Percentiles rank a stretch among this genome's conserved stretches.
Evolutionary conservation across 2,113 vertebrate genomes (phyloP).

Genomic region (Myrmophylax atrothorax): DNA sequence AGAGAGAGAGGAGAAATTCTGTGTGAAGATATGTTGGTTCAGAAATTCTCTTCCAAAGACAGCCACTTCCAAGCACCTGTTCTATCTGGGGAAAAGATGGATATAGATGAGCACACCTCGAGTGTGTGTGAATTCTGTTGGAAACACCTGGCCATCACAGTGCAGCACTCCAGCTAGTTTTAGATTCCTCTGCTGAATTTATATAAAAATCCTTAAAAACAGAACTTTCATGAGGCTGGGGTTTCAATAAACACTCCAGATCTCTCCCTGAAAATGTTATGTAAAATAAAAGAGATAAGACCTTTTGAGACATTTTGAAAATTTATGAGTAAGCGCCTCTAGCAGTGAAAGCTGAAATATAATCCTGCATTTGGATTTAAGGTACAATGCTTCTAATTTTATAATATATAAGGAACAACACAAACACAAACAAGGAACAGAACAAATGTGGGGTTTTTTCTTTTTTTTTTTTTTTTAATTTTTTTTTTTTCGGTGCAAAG

Average conservation of each 20-base stretch:
- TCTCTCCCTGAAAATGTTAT: background rate
- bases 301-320: background rate
- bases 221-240: background rate
- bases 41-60: background rate
- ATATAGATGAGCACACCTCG: background rate
- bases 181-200: background rate
- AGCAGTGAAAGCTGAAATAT: background rate
- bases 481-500: too few relatives aligned
- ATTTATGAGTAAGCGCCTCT: background rate
- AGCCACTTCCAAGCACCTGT: background rate
- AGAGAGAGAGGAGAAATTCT: background rate
- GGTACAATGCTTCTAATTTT: background rate
- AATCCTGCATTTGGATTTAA: background rate
- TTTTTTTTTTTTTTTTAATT: fast-evolving
- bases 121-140: background rate
- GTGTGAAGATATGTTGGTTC: background rate
- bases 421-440: background rate
- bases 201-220: background rate
- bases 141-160: background rate
- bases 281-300: background rate
- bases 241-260: background rate
- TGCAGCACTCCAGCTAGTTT: background rate
- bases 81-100: background rate
- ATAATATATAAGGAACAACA: background rate
- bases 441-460: fast-evolving